Evolutionary conservation across 2,797 vertebrate species (phyloP).

Genomic region (Tolypeutes matacus): DNA sequence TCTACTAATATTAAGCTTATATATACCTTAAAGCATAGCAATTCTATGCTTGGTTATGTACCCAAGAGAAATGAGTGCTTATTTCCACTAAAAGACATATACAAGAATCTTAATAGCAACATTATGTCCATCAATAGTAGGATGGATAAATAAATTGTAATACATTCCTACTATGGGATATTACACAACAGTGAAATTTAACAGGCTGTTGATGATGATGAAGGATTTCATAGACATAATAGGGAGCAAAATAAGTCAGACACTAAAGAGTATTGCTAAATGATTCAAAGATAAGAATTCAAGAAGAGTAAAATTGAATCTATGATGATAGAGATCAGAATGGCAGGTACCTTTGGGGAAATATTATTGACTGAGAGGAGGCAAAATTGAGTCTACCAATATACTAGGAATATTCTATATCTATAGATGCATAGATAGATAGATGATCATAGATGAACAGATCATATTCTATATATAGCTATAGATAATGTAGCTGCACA

Average conservation of each 20-base stretch:
- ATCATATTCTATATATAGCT: too few relatives aligned
- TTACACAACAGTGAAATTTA: neutral
- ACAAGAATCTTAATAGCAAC: neutral
- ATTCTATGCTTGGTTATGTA: neutral
- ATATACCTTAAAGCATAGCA: neutral
- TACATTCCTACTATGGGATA: neutral
- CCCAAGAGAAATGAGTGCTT: neutral
- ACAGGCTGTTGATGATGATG: neutral
- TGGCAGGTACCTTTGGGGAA: neutral
- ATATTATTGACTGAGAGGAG: neutral
- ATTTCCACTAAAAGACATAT: neutral
- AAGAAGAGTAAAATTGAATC: neutral
- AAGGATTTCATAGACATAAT: neutral
- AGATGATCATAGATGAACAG: too few relatives aligned
- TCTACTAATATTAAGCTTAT: neutral
- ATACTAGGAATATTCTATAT: neutral
- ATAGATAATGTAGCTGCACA: neutral
- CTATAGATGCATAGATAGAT: neutral
- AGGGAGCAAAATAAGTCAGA: neutral
- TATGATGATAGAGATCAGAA: neutral
- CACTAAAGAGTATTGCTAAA: neutral
- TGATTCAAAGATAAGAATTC: neutral
- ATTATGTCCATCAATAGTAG: neutral
- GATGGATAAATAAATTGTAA: neutral
- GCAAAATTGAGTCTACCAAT: neutral